These are phyloP conservation scores for Bujurquina vittata DNA, from an alignment of 2,113 vertebrate species.

Conservation along the genomic window DNA sequence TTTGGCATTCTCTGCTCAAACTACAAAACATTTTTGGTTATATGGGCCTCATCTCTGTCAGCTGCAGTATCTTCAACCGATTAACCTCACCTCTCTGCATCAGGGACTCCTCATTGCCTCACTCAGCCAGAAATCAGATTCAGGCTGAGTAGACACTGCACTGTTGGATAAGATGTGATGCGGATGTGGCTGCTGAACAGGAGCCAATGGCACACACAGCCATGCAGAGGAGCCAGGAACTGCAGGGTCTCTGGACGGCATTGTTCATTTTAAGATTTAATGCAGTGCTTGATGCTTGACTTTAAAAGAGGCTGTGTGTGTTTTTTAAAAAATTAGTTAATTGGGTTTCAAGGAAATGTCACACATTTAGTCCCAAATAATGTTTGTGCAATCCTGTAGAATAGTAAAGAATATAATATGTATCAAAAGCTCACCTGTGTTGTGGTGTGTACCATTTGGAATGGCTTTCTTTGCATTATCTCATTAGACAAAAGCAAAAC, in stretches of 20 bases:
- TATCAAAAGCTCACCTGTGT: neutral
- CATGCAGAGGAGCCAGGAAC: neutral
- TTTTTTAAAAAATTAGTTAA: neutral
- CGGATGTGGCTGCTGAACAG: conserved; percentile 44
- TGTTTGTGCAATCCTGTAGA: neutral
- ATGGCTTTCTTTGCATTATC: neutral
- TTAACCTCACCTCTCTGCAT: conserved; percentile 17
- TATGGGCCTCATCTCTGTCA: neutral
- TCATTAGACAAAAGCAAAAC: neutral
- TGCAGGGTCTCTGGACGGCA: conserved; percentile 12
- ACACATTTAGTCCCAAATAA: neutral
- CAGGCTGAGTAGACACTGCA: conserved; percentile 52
- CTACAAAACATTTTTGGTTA: conserved; percentile 21
- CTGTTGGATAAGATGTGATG: conserved; percentile 54
- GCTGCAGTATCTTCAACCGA: conserved; percentile 15
- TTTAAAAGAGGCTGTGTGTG: neutral
- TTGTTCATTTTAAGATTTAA: neutral
- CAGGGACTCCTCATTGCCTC: conserved; percentile 37
- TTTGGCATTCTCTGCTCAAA: conserved; percentile 17
- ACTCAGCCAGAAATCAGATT: conserved; percentile 27
- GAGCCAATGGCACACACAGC: conserved; percentile 29
- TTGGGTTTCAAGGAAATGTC: neutral
- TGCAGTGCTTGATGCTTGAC: neutral
- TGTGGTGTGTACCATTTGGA: neutral
- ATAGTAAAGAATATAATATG: rapidly evolving